Evolutionary conservation across 2,888 invertebrate genomes (phyloP).

Genomic region (Sturmia bella): DNA sequence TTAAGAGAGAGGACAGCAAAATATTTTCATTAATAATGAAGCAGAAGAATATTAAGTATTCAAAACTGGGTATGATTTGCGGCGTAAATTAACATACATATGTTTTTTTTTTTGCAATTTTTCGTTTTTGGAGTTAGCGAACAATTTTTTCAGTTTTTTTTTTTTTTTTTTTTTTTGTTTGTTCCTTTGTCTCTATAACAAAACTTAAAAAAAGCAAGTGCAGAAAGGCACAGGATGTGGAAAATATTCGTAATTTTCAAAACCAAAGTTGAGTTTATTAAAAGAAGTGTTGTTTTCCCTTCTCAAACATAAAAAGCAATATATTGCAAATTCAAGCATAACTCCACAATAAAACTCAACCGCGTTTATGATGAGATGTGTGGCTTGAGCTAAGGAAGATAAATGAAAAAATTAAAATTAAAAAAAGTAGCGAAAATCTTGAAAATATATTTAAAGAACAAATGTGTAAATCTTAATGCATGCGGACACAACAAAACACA

Average conservation of each 20-base stretch:
- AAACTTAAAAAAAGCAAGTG: constrained; percentile 17
- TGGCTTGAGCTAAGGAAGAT: constrained; percentile 14
- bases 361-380: constrained; percentile 42
- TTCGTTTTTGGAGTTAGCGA: constrained; percentile 50
- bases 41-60: constrained; percentile 61
- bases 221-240: constrained; percentile 64
- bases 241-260: constrained; percentile 59
- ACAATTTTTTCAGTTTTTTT: constrained; percentile 28
- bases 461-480: constrained; percentile 66
- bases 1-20: constrained; percentile 38
- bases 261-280: constrained; percentile 42
- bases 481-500: constrained; percentile 53
- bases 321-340: constrained; percentile 48
- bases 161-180: no score
- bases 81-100: constrained; percentile 65
- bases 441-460: constrained; percentile 38
- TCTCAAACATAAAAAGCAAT: constrained; percentile 16
- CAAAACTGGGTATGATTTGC: constrained; percentile 60
- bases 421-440: constrained; percentile 15
- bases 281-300: constrained; percentile 27
- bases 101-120: not conserved
- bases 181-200: constrained; percentile 20
- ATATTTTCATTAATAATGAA: constrained; percentile 56
- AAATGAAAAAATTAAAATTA: constrained; percentile 30
- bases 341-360: constrained; percentile 51